Percentiles rank a stretch among this genome's conserved stretches.
These are phyloP conservation scores for Petrolisthes cinctipes DNA, from an alignment of 2,888 invertebrate species.

Conservation along the genomic window DNA sequence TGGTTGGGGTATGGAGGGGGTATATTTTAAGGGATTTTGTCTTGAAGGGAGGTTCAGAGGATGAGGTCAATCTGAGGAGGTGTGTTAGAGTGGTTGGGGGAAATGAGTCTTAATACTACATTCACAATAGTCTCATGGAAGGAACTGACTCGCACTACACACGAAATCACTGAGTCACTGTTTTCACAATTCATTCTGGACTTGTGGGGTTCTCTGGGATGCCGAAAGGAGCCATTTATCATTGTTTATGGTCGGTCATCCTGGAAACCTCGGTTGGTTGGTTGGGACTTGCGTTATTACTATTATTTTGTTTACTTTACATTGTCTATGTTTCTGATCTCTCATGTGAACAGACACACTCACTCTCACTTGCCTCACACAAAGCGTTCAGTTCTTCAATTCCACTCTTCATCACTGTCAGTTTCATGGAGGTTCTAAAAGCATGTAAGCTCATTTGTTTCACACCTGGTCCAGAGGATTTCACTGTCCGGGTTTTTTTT, in stretches of 20 bases:
- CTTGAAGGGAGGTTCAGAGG: too few relatives aligned
- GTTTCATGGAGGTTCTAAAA: slow-evolving; percentile 12
- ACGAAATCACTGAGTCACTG: slow-evolving; percentile 24
- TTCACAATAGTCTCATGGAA: slow-evolving; percentile 53
- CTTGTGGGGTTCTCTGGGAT: slow-evolving; percentile 20
- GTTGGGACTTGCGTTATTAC: not conserved
- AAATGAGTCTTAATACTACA: slow-evolving; percentile 48
- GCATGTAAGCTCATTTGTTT: not conserved
- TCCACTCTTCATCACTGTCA: slow-evolving; percentile 9
- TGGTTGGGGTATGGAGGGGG: not conserved
- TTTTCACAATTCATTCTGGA: slow-evolving; percentile 32
- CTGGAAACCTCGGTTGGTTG: not conserved
- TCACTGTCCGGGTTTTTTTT: too few relatives aligned
- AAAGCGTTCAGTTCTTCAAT: not conserved
- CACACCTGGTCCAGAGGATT: slow-evolving; percentile 8
- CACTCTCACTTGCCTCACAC: slow-evolving; percentile 12
- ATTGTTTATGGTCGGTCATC: not conserved
- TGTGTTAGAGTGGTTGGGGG: not conserved
- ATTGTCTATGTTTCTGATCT: not conserved
- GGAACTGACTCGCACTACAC: slow-evolving; percentile 48
- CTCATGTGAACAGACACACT: slow-evolving; percentile 5
- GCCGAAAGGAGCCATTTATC: slow-evolving; percentile 11
- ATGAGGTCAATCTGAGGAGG: too few relatives aligned
- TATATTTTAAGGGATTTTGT: not conserved
- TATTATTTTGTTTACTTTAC: not conserved